A percentile compares a stretch with the other conserved stretches of the same genome.
phyloP scores from a whole-genome alignment of 1,140 invertebrate species.

The Aphis gossypii region DNA sequence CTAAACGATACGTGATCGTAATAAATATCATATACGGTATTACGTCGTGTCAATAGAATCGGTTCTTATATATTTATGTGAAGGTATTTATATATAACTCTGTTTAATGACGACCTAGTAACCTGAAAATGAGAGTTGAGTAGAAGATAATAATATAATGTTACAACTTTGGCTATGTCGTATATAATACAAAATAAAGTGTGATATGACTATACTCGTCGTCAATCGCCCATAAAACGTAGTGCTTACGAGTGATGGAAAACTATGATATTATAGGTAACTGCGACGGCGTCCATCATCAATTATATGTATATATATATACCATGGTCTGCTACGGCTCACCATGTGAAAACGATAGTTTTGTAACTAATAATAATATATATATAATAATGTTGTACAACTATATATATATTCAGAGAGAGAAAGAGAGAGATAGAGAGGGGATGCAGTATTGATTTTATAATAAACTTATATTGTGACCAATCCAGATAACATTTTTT shows the following conservation, averaged over 20 bases:
- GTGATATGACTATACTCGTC: neutral
- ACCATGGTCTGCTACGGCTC: no score
- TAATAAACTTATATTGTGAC: neutral
- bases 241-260: neutral
- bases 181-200: neutral
- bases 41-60: neutral
- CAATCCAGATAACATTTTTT: neutral
- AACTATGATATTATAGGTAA: neutral
- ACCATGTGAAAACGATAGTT: constrained; percentile 6
- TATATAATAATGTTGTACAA: neutral
- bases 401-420: neutral
- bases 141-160: neutral
- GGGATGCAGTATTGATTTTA: constrained; percentile 1
- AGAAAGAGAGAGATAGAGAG: neutral
- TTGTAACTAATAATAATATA: neutral
- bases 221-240: neutral
- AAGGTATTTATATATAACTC: neutral
- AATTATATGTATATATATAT: neutral
- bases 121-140: constrained; percentile 1
- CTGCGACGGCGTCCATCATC: neutral
- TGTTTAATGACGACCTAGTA: neutral
- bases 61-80: neutral
- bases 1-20: constrained; percentile 18
- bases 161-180: neutral
- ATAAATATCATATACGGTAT: constrained; percentile 19